Evolutionary conservation across 2,113 vertebrate species (phyloP).

Genomic region (Tenebrosternarchus preto): DNA sequence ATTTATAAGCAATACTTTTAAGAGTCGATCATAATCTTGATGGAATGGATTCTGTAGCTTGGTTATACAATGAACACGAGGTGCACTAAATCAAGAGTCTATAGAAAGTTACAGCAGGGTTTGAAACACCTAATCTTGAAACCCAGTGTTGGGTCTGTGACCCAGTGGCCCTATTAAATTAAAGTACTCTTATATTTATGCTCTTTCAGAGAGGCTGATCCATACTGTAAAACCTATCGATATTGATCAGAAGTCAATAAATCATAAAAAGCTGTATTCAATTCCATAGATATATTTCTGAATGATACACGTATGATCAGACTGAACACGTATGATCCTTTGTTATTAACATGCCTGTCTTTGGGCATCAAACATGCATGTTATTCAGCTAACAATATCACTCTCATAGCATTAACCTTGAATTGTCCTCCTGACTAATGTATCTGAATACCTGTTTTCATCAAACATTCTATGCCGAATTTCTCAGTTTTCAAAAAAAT

Average conservation of each 20-base stretch:
- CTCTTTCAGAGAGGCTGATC: too few species aligned
- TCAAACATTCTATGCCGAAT: not conserved
- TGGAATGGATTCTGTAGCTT: not conserved
- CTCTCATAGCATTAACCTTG: not conserved
- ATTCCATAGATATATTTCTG: too few species aligned
- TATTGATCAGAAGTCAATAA: too few species aligned
- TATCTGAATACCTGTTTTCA: too few species aligned
- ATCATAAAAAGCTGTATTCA: too few species aligned
- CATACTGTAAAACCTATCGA: too few species aligned
- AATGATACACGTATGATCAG: too few species aligned
- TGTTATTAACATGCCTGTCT: not conserved
- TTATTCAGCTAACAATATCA: not conserved
- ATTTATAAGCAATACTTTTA: constrained; percentile 1
- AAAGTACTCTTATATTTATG: constrained; percentile 8
- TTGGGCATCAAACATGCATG: not conserved
- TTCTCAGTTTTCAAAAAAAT: constrained; percentile 11
- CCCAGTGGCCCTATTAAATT: not conserved
- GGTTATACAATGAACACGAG: not conserved
- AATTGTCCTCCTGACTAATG: not conserved
- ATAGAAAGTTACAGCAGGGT: not conserved
- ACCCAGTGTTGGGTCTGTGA: not conserved
- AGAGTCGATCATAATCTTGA: not conserved
- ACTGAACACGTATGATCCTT: too few species aligned
- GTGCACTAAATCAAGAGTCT: not conserved
- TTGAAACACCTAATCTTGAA: too few species aligned